Evolutionary conservation across 2,113 vertebrate genomes (phyloP), one percentile per base, ranked within the genome.

Genomic region (Pithys albifrons): DNA sequence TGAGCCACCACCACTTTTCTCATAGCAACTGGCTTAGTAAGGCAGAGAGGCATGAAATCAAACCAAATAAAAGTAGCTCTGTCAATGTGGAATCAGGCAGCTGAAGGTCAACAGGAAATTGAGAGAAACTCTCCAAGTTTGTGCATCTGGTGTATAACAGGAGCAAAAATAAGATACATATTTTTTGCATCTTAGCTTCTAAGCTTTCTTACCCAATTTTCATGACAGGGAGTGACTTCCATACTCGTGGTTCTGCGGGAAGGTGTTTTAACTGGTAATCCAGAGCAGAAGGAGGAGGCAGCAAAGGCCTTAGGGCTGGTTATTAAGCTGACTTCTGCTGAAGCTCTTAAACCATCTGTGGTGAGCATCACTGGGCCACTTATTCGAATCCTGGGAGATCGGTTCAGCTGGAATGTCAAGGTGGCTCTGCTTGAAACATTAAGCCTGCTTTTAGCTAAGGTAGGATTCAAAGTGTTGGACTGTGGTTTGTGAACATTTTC

Each of bases 261-360:
- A 96, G 99, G 99, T 8, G 98, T 99, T 94, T 97, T 99, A 93
- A 99, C 99, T 10, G 99, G 99, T 70, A 99, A 97, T 91, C 99
- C 99, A 2, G 99, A 99, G 84, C 99, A 99, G 98, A 99, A 99
- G 89, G 99, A 99, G 90, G 99, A 99, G 93, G 99, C 99, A 3
- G 99, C 99, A 62, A 99, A 99, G 95, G 99, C 99, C 3, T 95
- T 99, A 84, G 99, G 99, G 51, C 98, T 98, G 7, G 98, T 99
- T 94, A 99, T 99, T 94, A 98, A 98, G 74, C 97, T 99, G 96
- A 99, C 99, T 45, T 99, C 99, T 7, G 98, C 99, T 2, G 99
- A 99, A 52, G 99, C 99, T 48, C 98, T 99, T 64, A 98, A 99
- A 41, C 99, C 99, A 31, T 99, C 99, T 1, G 99, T 99, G 29